Evolutionary conservation across 2,888 invertebrate species (phyloP), one percentile per base, ranked within the genome.

Genomic region (Erebia palarica): DNA sequence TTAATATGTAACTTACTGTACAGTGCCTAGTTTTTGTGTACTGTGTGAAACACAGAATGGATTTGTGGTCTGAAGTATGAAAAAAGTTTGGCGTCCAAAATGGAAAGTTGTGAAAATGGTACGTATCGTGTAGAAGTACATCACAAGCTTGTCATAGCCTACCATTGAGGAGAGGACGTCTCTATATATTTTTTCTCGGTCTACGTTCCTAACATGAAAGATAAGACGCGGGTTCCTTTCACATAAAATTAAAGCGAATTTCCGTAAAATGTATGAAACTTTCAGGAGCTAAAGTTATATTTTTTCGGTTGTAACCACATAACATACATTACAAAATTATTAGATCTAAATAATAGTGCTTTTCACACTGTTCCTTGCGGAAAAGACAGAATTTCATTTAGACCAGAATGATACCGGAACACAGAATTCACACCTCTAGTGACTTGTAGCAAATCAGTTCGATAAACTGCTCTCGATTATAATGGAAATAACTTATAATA

Each of bases 61-160:
- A 65, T 13, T 49, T 58, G 49, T 21, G 42, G 47, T 60, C 55
- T 68, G 63, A 68, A 72, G 21, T 16, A 75, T 76, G 75, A 75
- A 75, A 73, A 73, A 71, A 71, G 63, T 75, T 61, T 71, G 73
- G 70, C 71, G 59, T 68, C 80, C 81, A 75, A 90, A 87, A 83
- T 89, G 84, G 86, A 90, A 88, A 87, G 81, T 84, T 79, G 81
- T 80, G 82, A 88, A 86, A 85, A 85, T 79, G 90, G 90, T 90
- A 85, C 88, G 90, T 89, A 80, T 81, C 75, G 3, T 75, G 75
- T 72, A 63, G 69, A 21, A 21, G 21, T 36, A 36, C 36, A 36
- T 7, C 36, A 51, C 2, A 8, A 51, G 0, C 7, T n/a, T 51
- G 1, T 13, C 51, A 13, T 51, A 51, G 13, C 49, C 49, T n/a